Base-by-base conservation (phyloP, 2,888 invertebrate genomes). In the Anoncus sp. region DNA sequence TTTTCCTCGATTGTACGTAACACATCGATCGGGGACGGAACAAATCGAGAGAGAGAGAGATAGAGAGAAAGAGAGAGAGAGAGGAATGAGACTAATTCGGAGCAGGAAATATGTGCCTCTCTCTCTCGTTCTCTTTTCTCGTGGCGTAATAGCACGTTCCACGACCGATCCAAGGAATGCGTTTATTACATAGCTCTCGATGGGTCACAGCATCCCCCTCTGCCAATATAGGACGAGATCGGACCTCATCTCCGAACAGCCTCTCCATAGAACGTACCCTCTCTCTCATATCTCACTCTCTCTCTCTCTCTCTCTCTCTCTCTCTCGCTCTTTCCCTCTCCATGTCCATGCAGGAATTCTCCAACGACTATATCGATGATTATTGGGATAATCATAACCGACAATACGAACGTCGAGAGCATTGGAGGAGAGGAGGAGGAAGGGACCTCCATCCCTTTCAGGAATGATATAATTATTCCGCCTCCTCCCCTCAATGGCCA, bases 151-250 rank as follows among this genome's bases (percentile, higher is more conserved):
- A 62, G 82, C 82, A 75, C 84, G 83, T 86, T 84, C 86, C 70
- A 67, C 79, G 80, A 82, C 74, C 72, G 82, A 80, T 80, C 83
- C 70, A 76, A 80, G 88, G 88, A 85, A 88, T 87, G 86, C 80
- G 85, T 87, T 88, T 88, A 88, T 88, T 88, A 86, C 87, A 87
- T 88, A 83, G 84, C 84, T 80, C 35, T 66, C 59, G 71, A 62
- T 75, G 51, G 51, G 53, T 40, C 47, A 49, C 59, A 59, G 38
- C 69, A 49, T 31, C 59, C 49, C 9, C 22, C 38, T 24, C 27
- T 51, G 43, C 72, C 45, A 35, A 67, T 66, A 47, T 55, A 69
- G 63, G 35, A 59, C 43, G 55, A 38, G 62, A 63, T 53, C 72
- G 57, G 49, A 51, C 49, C 57, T 31, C 57, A 73, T 60, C 66